Base-by-base conservation (phyloP, 2,797 vertebrate genomes). In the Brachymystax lenok region DNA sequence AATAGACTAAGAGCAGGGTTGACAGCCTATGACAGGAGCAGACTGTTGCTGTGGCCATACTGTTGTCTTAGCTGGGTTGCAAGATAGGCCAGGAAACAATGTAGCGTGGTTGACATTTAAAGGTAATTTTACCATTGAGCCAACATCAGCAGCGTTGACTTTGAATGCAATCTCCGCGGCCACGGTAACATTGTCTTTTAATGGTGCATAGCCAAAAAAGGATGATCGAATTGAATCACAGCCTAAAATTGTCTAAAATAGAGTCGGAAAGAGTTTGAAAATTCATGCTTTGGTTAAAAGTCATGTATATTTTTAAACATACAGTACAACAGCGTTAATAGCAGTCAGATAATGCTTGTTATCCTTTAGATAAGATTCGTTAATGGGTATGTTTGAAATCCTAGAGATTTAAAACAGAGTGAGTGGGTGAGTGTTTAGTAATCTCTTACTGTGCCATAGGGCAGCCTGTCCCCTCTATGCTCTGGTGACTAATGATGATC, bases 401-500 rank as follows among this genome's bases (percentile, higher is more conserved):
- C 40, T 46, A 46, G 10, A 66, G 59, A 50, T 66, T 74, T 52
- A 61, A 0, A 27, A 19, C 50, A 40, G 40, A 8, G 8, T 46
- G 40, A 40, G 35, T 40, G 12, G 66, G 54, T 35, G 28, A 71
- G 61, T 40, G 54, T 33, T 50, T 16, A 56, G 69, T 52, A 54
- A 52, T 64, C 13, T 63, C 66, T n/a, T 8, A 5, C 67, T 19
- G 73, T 30, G 51, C 69, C 77, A 40, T 71, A 69, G 33, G 59
- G 71, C 35, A 80, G 80, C 78, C 59, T 30, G 33, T 71, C 67
- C 81, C 80, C 77, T 72, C 84, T 77, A 63, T 88, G 87, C 84
- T 61, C 50, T 12, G 68, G 76, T 91, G 89, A 92, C 81, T 87
- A 90, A 91, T 91, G 90, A 85, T 73, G 63, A 66, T 87, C 87